Base-by-base conservation (phyloP, 2,888 invertebrate genomes). In the Drosophila testacea region DNA sequence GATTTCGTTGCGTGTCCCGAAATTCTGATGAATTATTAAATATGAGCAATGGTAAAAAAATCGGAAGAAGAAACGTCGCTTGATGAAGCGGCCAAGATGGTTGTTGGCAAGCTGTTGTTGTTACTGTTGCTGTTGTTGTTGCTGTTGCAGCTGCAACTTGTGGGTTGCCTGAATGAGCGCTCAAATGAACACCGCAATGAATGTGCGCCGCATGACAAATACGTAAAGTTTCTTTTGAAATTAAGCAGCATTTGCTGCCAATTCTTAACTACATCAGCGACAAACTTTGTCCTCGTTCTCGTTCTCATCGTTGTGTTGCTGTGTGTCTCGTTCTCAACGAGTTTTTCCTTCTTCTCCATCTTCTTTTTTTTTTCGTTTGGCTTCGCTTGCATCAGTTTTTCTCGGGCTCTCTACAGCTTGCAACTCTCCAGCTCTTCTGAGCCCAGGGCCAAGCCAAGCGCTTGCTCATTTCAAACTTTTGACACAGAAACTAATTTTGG, bases 181-280 rank as follows among this genome's bases (percentile, higher is more conserved):
- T 85, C 83, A 82, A 89, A 86, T 86, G 82, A 85, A 89, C 88
- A 85, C 88, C 89, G 88, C 89, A 85, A 87, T 89, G 82, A 82
- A 87, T 89, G 85, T 87, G 85, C 85, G 75, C 85, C 85, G 86
- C 86, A 86, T 86, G 88, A 88, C 88, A 86, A 86, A 88, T 88
- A 89, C 85, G 88, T 77, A 85, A 86, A 89, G 89, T 86, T 89
- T 89, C 87, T 89, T 87, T 86, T 84, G 85, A 88, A 86, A 89
- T 86, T 86, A 86, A 86, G 89, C 89, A 86, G 86, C 89, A 88
- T 89, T 86, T 86, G 86, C 89, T 87, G 88, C 88, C 89, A 89
- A 89, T 86, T 84, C 88, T 89, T 89, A 86, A 89, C 88, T 89
- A 80, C 88, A 84, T 89, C 89, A 88, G 87, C 73, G 79, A 69